phyloP scores from a whole-genome alignment of 2,888 invertebrate species.

The Tenthredo distinguenda region DNA sequence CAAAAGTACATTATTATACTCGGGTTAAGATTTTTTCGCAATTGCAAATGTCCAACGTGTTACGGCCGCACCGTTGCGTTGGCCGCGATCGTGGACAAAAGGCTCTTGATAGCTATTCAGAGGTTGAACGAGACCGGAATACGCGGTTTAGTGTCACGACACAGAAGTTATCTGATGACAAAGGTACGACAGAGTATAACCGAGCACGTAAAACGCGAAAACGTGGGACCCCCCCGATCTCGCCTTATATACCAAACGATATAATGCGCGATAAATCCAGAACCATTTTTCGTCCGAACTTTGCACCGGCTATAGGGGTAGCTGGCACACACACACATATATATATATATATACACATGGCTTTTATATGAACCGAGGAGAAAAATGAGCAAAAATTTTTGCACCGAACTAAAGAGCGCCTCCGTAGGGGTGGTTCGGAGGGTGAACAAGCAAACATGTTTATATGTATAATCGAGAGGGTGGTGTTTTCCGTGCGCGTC shows the following conservation, averaged over 20 bases:
- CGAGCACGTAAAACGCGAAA: conserved; percentile 14
- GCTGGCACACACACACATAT: background rate
- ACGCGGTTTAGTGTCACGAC: conserved; percentile 35
- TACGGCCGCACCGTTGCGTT: background rate
- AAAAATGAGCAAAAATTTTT: background rate
- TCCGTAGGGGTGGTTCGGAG: background rate
- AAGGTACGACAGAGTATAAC: conserved; percentile 18
- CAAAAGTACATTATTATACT: background rate
- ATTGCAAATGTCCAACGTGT: conserved; percentile 5
- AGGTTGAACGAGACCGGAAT: conserved; percentile 26
- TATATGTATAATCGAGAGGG: background rate
- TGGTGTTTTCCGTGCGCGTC: background rate
- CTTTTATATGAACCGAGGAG: background rate
- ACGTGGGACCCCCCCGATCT: background rate
- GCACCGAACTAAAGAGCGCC: background rate
- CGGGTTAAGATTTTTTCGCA: background rate
- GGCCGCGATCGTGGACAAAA: conserved; percentile 9
- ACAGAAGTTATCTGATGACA: conserved; percentile 31
- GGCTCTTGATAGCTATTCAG: conserved; percentile 30
- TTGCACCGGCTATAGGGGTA: background rate
- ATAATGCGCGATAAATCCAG: background rate
- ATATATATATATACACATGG: background rate
- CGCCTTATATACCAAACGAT: background rate
- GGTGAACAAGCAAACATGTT: background rate
- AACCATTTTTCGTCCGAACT: background rate